These are phyloP conservation scores for Nothoprocta perdicaria DNA, from an alignment of 2,113 vertebrate species.

Conservation along the genomic window DNA sequence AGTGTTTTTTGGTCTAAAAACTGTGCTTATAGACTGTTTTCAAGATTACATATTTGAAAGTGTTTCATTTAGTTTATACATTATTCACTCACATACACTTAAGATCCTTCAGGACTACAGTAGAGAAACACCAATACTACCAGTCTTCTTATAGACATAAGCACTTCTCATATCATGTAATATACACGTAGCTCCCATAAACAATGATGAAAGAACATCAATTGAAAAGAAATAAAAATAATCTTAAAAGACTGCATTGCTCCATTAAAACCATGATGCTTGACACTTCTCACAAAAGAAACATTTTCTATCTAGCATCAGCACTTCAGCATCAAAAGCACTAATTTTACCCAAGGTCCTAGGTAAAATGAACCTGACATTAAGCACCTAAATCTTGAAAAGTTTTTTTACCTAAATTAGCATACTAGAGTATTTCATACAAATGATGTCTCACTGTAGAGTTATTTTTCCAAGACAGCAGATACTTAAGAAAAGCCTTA, in stretches of 20 bases:
- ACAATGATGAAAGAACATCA: neutral
- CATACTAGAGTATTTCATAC: neutral
- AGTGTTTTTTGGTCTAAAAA: neutral
- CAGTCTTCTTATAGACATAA: conserved; percentile 19
- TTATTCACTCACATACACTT: neutral
- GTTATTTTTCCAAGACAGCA: neutral
- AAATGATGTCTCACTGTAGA: neutral
- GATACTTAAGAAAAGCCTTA: neutral
- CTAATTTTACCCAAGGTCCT: neutral
- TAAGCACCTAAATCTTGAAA: neutral
- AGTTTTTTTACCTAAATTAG: neutral
- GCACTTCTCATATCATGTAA: neutral
- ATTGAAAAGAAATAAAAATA: neutral
- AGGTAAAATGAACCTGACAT: neutral
- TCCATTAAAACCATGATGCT: neutral
- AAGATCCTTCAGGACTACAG: neutral
- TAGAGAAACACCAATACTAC: neutral
- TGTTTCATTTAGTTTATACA: neutral
- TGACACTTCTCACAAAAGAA: neutral
- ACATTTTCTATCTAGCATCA: neutral
- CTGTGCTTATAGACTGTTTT: neutral
- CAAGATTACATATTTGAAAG: neutral
- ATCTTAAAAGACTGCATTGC: neutral
- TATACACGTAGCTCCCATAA: neutral
- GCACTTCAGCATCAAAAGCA: neutral